Conservation (phyloP, 2,888 invertebrate species). For the Ophraella communa region DNA sequence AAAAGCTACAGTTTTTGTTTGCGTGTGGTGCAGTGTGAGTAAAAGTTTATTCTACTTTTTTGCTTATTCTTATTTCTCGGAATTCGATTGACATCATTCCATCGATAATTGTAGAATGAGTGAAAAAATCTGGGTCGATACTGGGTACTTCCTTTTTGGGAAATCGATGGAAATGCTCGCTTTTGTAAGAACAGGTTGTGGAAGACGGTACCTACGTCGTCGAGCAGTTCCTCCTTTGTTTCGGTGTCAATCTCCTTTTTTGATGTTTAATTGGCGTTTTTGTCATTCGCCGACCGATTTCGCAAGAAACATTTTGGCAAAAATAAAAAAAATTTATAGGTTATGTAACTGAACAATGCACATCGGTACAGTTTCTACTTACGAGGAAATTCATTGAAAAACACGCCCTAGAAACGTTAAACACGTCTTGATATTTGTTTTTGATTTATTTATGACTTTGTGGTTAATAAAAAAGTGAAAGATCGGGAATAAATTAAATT, state of each 20-base stretch:
- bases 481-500: too few species aligned
- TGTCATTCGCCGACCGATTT: not conserved
- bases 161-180: conserved; percentile 29
- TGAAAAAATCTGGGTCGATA: conserved; percentile 38
- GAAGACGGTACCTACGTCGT: conserved; percentile 8
- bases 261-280: not conserved
- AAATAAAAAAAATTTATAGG: not conserved
- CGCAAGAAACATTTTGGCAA: not conserved
- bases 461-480: too few species aligned
- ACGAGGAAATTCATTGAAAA: too few species aligned
- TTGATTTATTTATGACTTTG: too few species aligned
- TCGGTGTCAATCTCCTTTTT: conserved; percentile 2
- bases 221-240: conserved; percentile 28
- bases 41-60: not conserved
- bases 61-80: conserved; percentile 15
- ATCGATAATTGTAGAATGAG: conserved; percentile 33
- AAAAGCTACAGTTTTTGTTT: too few species aligned
- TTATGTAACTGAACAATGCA: too few species aligned
- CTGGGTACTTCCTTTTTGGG: conserved; percentile 33
- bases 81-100: conserved; percentile 36
- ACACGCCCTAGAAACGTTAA: too few species aligned
- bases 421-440: too few species aligned
- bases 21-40: not conserved
- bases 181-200: conserved; percentile 22
- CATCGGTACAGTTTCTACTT: too few species aligned